Percentiles rank a stretch among this genome's conserved stretches.
Conservation (phyloP, 2,797 vertebrate species). For the Syncerus caffer region DNA sequence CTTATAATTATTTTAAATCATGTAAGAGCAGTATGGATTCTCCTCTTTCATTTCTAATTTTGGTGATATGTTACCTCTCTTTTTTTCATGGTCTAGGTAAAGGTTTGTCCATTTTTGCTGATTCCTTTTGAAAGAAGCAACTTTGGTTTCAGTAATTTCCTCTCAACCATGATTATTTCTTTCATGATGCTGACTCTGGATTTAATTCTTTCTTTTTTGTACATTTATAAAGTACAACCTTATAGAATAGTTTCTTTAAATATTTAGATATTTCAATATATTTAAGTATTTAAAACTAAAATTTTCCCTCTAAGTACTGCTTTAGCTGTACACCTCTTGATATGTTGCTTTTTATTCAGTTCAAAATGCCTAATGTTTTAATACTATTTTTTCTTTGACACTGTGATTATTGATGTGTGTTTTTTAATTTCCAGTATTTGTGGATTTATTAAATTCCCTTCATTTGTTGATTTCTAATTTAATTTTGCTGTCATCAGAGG, state of each 20-base stretch:
- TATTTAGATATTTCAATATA: too few species aligned
- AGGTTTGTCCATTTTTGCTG: not conserved
- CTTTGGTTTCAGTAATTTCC: not conserved
- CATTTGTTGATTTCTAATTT: too few species aligned
- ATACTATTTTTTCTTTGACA: not conserved
- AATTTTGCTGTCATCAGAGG: too few species aligned
- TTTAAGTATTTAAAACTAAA: not conserved
- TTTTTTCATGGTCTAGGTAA: not conserved
- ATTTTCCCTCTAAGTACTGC: not conserved
- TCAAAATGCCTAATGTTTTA: not conserved
- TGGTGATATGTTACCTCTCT: not conserved
- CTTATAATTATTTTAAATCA: not conserved
- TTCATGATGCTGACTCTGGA: not conserved
- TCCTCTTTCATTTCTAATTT: not conserved
- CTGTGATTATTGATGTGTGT: not conserved
- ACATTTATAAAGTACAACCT: not conserved
- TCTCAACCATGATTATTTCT: not conserved
- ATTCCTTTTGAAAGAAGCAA: not conserved
- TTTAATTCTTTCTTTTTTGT: not conserved
- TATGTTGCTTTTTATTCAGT: not conserved
- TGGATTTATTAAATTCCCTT: too few species aligned
- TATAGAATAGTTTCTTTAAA: not conserved
- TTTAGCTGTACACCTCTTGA: not conserved
- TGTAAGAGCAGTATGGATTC: not conserved
- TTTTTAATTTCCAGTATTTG: not conserved